phyloP scores from a whole-genome alignment of 2,113 vertebrate genomes.

The Phocoena sinus region DNA sequence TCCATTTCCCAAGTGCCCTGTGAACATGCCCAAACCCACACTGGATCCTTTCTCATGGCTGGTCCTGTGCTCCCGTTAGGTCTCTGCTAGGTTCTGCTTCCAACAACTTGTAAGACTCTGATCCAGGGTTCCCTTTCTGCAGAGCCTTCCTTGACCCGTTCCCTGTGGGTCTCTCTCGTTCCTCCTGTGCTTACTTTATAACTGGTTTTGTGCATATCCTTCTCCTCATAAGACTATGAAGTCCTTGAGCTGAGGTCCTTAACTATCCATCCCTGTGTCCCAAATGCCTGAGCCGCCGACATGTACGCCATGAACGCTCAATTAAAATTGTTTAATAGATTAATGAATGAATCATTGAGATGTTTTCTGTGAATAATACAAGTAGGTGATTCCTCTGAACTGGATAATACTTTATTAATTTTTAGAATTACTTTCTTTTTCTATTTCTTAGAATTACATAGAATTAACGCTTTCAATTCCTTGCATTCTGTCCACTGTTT shows the following conservation, averaged over 20 bases:
- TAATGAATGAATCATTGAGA: not conserved
- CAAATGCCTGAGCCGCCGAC: not conserved
- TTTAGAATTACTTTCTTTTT: not conserved
- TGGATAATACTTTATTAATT: not conserved
- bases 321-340: not conserved
- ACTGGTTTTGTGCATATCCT: not conserved
- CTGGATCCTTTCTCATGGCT: accelerated
- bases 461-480: not conserved
- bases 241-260: not conserved
- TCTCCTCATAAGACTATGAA: not conserved
- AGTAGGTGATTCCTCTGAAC: not conserved
- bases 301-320: not conserved
- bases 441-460: not conserved
- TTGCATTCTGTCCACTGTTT: not conserved
- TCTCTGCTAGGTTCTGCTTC: not conserved
- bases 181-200: not conserved
- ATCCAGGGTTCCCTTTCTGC: accelerated
- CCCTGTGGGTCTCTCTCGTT: not conserved
- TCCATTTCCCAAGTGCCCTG: not conserved
- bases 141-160: not conserved
- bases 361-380: not conserved
- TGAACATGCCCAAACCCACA: not conserved
- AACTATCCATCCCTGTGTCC: not conserved
- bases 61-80: not conserved
- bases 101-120: too few relatives aligned